Evolutionary conservation across 2,113 vertebrate species (phyloP).

Genomic region (Zosterops borbonicus): DNA sequence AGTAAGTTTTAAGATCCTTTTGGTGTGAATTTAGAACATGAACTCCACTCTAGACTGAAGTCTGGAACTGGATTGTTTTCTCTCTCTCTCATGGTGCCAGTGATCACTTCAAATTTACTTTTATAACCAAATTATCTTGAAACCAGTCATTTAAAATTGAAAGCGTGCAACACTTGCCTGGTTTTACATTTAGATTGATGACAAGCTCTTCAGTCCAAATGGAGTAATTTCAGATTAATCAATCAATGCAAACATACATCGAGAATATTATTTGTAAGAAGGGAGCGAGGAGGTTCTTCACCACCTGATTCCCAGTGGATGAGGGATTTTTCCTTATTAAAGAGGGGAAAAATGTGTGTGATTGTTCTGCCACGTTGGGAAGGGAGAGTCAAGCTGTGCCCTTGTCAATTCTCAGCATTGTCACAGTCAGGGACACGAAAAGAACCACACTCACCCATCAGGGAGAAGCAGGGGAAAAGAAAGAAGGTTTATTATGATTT

Average conservation of each 20-base stretch:
- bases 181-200: neutral
- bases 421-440: too few species aligned
- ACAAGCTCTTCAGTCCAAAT: neutral
- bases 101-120: neutral
- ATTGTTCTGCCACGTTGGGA: neutral
- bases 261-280: neutral
- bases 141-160: neutral
- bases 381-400: neutral
- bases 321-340: neutral
- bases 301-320: neutral
- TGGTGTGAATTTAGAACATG: neutral
- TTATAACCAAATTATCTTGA: neutral
- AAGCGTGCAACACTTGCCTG: neutral
- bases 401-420: neutral
- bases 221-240: neutral
- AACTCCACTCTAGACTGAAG: neutral
- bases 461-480: too few species aligned
- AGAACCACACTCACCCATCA: too few species aligned
- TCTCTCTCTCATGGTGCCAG: too few species aligned
- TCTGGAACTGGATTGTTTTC: neutral
- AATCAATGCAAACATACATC: neutral
- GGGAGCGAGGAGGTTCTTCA: neutral
- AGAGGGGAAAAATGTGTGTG: accelerated
- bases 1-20: neutral
- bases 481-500: too few species aligned